Base-by-base conservation (phyloP, 2,888 invertebrate species). In the Epinotia demarniana region DNA sequence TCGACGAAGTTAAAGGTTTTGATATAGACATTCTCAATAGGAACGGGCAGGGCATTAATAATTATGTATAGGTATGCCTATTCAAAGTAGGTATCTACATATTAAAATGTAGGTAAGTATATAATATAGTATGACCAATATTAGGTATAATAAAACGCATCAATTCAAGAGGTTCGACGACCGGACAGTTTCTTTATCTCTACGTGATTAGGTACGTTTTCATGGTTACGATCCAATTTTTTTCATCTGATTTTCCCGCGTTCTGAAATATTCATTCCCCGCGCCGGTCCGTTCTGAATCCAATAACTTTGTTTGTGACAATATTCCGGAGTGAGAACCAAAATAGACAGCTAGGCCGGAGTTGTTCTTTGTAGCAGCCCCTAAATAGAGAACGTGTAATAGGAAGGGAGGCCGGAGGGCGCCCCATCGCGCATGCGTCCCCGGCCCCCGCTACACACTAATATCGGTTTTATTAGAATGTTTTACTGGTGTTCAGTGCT, bases 321-420 rank as follows among this genome's bases (percentile, higher is more conserved):
- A 90, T 92, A 92, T 92, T 90, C 90, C 86, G 85, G 86, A 87
- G 85, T 85, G 82, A 88, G 89, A 72, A 92, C 92, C 89, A 91
- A 94, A 93, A 93, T 93, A 93, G 93, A 93, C n/a, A n/a, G n/a
- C n/a, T 90, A 90, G 89, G 88, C 85, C 85, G 81, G 87, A 91
- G 88, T 89, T 87, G 90, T 87, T 92, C 92, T 91, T 91, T 92
- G 92, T 91, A 90, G 87, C 92, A 88, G 81, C 91, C 93, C 92
- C 92, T 92, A 93, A 93, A 93, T 92, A 92, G 90, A 93, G 93
- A 75, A 72, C 92, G 91, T 91, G 92, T 92, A 92, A 92, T 92
- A 89, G 87, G 89, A 90, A 92, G 93, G 92, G 92, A 90, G 91
- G 91, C 84, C 39, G 84, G 87, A 84, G 86, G 87, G 86, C 83